phyloP scores from a whole-genome alignment of 2,113 vertebrate genomes.

The Tor tambroides region DNA sequence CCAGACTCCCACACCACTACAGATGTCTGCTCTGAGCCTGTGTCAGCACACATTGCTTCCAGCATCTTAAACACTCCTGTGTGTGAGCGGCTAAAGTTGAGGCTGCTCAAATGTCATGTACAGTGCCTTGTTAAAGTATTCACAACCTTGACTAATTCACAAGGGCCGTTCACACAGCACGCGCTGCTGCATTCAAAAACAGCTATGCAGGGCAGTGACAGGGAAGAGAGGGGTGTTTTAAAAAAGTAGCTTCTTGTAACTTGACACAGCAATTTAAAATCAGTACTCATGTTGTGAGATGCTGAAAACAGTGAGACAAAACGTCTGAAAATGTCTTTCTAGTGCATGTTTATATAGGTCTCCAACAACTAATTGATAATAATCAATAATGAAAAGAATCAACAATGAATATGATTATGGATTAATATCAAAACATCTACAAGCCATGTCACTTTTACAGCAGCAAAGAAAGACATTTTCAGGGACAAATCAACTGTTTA shows the following conservation, averaged over 20 bases:
- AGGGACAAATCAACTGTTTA: neutral
- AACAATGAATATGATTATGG: too few species aligned
- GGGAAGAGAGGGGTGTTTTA: neutral
- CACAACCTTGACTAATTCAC: slow-evolving; percentile 24
- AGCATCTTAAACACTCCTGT: slow-evolving; percentile 36
- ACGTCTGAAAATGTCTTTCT: too few species aligned
- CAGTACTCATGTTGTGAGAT: neutral
- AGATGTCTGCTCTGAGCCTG: slow-evolving; percentile 33
- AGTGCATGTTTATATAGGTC: neutral
- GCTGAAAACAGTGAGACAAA: too few species aligned
- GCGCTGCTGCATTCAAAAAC: neutral
- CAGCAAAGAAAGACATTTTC: neutral
- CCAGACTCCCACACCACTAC: slow-evolving; percentile 49
- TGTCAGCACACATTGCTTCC: slow-evolving; percentile 34
- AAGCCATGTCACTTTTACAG: too few species aligned
- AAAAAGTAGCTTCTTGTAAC: neutral
- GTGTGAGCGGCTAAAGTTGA: neutral
- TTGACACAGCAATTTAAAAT: neutral
- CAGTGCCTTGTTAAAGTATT: slow-evolving; percentile 8
- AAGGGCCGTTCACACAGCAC: neutral
- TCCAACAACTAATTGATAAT: neutral
- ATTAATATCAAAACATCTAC: too few species aligned
- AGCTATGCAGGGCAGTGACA: neutral
- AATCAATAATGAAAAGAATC: neutral
- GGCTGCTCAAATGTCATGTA: slow-evolving; percentile 9